These are phyloP conservation scores for Narcine bancroftii DNA, from an alignment of 2,113 vertebrate species.

Conservation along the genomic window DNA sequence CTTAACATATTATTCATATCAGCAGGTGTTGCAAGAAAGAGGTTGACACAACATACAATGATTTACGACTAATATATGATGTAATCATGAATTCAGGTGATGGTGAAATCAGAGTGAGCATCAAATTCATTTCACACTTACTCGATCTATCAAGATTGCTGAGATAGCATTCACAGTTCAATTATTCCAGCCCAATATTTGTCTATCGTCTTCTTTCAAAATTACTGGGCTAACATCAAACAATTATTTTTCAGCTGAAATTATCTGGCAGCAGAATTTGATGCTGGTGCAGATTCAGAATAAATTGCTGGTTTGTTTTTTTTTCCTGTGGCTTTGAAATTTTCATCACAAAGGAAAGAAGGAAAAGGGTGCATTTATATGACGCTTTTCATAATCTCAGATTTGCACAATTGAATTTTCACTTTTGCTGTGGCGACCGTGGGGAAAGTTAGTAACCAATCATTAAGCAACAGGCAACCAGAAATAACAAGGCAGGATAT, in stretches of 20 bases:
- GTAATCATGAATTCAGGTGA: not conserved
- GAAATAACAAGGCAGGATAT: not conserved
- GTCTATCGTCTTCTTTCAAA: not conserved
- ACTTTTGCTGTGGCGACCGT: no score
- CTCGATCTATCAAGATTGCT: not conserved
- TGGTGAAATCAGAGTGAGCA: conserved; percentile 12
- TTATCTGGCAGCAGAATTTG: not conserved
- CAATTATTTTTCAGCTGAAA: not conserved
- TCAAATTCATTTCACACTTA: conserved; percentile 7
- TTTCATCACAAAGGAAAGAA: not conserved
- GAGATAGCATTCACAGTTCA: not conserved
- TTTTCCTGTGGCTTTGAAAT: no score
- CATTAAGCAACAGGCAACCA: not conserved
- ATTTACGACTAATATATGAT: not conserved
- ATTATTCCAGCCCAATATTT: conserved; percentile 7
- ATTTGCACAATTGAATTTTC: not conserved
- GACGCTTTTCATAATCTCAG: not conserved
- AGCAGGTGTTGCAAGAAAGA: not conserved
- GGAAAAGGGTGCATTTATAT: not conserved
- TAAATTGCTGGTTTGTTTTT: not conserved
- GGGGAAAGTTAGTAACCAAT: not conserved
- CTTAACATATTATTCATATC: not conserved
- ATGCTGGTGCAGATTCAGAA: not conserved
- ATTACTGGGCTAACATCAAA: not conserved
- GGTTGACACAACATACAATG: not conserved